These are phyloP conservation scores for Euglossa dilemma DNA, from an alignment of 1,140 invertebrate genomes.

Conservation along the genomic window DNA sequence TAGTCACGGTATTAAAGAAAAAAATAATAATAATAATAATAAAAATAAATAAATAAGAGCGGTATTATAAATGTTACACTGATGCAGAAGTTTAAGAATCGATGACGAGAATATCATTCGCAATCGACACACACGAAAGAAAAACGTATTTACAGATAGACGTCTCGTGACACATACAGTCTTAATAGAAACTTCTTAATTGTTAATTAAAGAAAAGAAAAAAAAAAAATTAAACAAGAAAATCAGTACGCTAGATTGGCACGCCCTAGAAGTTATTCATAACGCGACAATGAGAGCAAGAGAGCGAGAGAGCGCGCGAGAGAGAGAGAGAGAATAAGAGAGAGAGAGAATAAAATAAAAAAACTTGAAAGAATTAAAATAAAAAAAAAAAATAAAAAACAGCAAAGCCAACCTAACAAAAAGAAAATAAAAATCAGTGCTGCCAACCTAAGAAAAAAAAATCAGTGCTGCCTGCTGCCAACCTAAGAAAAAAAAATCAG, in stretches of 20 bases:
- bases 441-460: too few species aligned
- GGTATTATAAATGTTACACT: constrained; percentile 38
- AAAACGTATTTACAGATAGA: constrained; percentile 55
- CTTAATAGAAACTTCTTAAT: constrained; percentile 62
- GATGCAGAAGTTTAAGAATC: constrained; percentile 42
- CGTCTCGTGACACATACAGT: constrained; percentile 65
- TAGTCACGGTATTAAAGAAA: not conserved
- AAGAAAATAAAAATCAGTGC: too few species aligned
- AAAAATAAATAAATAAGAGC: constrained; percentile 22
- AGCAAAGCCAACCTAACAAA: too few species aligned
- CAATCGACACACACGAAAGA: constrained; percentile 6
- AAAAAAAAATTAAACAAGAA: constrained; percentile 21
- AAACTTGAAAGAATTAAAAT: constrained; percentile 39
- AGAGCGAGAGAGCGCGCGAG: not conserved
- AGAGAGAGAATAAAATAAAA: not conserved
- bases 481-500: too few species aligned
- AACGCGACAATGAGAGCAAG: not conserved
- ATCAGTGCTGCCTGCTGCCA: too few species aligned
- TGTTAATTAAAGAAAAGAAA: constrained; percentile 49
- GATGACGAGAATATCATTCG: constrained; percentile 50
- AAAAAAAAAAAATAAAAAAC: constrained; percentile 46
- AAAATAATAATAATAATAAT: constrained; percentile 1
- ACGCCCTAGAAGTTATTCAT: constrained; percentile 64
- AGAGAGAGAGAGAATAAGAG: not conserved
- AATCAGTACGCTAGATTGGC: constrained; percentile 69